Percentiles rank a stretch among this genome's conserved stretches.
Evolutionary conservation across 2,113 vertebrate species (phyloP).

Genomic region (Sinocyclocheilus maitianheensis): DNA sequence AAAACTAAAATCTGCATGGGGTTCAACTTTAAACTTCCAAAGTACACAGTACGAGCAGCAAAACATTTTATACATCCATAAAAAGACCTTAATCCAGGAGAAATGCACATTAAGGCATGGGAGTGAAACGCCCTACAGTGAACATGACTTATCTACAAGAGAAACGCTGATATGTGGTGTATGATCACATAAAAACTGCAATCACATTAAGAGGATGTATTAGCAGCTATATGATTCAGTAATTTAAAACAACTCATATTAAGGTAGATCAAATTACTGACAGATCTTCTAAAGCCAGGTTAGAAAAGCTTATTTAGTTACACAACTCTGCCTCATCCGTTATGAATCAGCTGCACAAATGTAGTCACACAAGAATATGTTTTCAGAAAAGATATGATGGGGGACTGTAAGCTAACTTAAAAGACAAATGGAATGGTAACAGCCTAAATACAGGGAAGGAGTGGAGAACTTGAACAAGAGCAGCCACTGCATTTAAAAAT

Average conservation of each 20-base stretch:
- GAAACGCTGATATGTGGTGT: background rate
- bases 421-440: background rate
- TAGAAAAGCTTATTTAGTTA: background rate
- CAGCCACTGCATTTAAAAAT: background rate
- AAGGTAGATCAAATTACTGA: background rate
- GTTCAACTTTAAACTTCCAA: background rate
- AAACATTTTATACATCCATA: background rate
- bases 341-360: background rate
- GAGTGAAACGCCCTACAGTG: background rate
- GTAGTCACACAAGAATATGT: background rate
- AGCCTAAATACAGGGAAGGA: background rate
- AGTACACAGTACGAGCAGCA: background rate
- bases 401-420: background rate
- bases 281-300: background rate
- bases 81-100: background rate
- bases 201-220: background rate
- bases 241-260: background rate
- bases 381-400: background rate
- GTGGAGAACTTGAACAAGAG: background rate
- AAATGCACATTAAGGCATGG: background rate
- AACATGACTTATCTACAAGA: background rate
- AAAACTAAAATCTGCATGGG: background rate
- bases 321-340: background rate
- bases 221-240: constrained; percentile 7
- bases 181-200: background rate